Base-by-base conservation (phyloP, 1,140 invertebrate genomes). In the Solenopsis invicta region DNA sequence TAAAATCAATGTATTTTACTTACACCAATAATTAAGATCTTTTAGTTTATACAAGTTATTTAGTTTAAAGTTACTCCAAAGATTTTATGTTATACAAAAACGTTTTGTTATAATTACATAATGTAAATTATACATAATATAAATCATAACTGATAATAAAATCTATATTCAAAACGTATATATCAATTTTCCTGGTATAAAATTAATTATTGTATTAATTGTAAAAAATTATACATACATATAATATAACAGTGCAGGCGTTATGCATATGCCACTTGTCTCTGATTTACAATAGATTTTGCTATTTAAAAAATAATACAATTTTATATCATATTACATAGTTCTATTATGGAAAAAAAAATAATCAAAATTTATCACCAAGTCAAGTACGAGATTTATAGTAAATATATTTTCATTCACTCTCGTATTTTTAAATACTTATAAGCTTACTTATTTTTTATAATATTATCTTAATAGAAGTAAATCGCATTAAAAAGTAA, bases 141-240 rank as follows among this genome's bases (percentile, higher is more conserved):
- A 56, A 85, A 86, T 61, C 84, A 56, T 66, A 54, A 41, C 52
- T 89, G 89, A 37, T 89, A 89, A 89, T 80, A 87, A 91, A 84
- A 91, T 78, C 45, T 78, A 74, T 66, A 80, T 59, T 89, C 56
- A 82, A 86, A 76, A 90, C 67, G 80, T 24, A 45, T 56, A 45
- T 84, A 78, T 78, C 61, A 85, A 45, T 29, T 85, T 59, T 78
- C n/a, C 66, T 85, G 4, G 4, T 45, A 66, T 75, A n/a, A 21
- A 59, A 59, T 69, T 48, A 24, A 71, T n/a, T 48, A 72, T 69
- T 52, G 9, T 67, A 66, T 41, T 24, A 69, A 66, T 52, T 5
- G 6, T 69, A 21, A 12, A 81, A 48, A 72, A 48, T 56, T 59
- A 45, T 71, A 37, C 29, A 29, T 72, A 54, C 16, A 69, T 50